Evolutionary conservation across 2,113 vertebrate species (phyloP).

Genomic region (Pygathrix nemaeus): DNA sequence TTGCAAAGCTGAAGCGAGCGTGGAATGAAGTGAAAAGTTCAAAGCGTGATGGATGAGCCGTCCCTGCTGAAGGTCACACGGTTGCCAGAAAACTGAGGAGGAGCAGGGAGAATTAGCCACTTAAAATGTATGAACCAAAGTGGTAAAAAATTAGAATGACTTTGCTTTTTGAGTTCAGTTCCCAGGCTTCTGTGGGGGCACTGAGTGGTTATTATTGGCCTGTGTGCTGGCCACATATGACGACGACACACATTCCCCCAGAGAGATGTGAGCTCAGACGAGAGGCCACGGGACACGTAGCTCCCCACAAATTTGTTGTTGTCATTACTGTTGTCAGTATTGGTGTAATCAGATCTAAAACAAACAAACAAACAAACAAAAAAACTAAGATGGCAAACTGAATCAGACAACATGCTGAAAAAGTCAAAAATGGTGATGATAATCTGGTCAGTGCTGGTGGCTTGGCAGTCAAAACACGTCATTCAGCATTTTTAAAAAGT

Average conservation of each 20-base stretch:
- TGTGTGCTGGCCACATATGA: neutral
- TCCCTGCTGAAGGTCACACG: constrained; percentile 92
- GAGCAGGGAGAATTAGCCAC: constrained; percentile 80
- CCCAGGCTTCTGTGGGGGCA: too few species aligned
- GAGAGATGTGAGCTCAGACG: accelerated
- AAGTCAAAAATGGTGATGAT: neutral
- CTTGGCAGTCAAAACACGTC: neutral
- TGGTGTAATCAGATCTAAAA: neutral
- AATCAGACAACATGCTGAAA: neutral
- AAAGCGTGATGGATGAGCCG: constrained; percentile 96
- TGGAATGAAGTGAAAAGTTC: constrained; percentile 92
- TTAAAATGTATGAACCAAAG: constrained; percentile 71
- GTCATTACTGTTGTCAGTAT: accelerated
- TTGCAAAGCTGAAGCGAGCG: constrained; percentile 86
- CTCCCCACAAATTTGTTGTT: accelerated
- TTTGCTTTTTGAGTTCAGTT: neutral
- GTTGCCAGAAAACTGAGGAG: constrained; percentile 90
- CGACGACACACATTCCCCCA: accelerated
- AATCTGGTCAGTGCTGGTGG: accelerated
- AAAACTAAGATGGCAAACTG: neutral
- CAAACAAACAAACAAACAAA: too few species aligned
- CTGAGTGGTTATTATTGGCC: accelerated
- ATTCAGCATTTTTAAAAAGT: neutral
- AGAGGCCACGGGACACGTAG: accelerated
- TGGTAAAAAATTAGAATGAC: constrained; percentile 70